Conservation (phyloP, 2,797 vertebrate species). For the Leptatherina wallacei region DNA sequence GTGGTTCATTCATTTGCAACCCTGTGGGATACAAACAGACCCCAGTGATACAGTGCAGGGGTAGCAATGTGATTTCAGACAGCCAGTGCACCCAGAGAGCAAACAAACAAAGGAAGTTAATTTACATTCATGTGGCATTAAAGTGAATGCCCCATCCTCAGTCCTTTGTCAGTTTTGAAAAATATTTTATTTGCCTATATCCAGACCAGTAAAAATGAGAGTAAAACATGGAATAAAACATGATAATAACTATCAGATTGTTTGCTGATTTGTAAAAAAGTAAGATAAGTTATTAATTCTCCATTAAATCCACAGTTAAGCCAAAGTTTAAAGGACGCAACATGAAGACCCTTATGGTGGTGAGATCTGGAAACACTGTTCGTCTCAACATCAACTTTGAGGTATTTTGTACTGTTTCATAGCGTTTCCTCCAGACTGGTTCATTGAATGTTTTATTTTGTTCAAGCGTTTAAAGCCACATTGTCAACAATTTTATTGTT, state of each 20-base stretch:
- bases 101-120: conserved; percentile 2
- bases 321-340: conserved; percentile 85
- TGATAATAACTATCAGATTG: neutral
- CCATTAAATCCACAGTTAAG: conserved; percentile 74
- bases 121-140: neutral
- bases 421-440: neutral
- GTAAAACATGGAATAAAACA: neutral
- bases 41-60: neutral
- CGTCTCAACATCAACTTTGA: conserved; percentile 86
- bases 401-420: conserved; percentile 72
- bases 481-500: neutral
- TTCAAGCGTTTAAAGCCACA: neutral
- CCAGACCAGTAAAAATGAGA: neutral
- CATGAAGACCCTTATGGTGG: conserved; percentile 81
- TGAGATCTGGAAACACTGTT: conserved; percentile 85
- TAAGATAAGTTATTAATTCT: neutral
- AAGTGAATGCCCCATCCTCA: neutral
- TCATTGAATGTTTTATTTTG: neutral
- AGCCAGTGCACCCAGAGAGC: conserved; percentile 1
- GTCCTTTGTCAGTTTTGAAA: neutral
- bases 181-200: neutral
- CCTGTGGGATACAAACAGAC: conserved; percentile 7
- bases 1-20: neutral
- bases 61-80: neutral
- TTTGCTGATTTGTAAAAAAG: neutral